Evolutionary conservation across 1,140 invertebrate species (phyloP).

Genomic region (Plectrocnemia conspersa): DNA sequence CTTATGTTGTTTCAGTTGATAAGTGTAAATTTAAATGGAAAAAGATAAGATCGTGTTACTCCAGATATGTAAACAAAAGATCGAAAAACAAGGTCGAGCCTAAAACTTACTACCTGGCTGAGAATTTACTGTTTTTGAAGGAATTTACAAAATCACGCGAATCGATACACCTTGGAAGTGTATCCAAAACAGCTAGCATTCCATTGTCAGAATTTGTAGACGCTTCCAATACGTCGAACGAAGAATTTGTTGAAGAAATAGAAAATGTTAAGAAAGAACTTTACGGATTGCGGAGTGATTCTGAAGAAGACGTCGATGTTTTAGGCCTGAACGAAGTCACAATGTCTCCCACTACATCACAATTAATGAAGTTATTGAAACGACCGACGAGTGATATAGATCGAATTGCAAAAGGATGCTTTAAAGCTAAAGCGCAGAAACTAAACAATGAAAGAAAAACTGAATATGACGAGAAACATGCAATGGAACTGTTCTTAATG

Average conservation of each 20-base stretch:
- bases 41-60: neutral
- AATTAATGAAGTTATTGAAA: neutral
- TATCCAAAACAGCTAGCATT: neutral
- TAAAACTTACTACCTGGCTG: neutral
- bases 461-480: neutral
- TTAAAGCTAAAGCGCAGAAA: neutral
- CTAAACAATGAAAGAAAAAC: neutral
- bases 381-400: neutral
- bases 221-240: neutral
- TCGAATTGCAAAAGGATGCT: neutral
- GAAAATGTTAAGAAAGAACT: neutral
- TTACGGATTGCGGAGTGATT: neutral
- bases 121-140: neutral
- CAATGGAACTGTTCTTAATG: neutral
- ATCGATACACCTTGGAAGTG: neutral
- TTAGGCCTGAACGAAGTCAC: neutral
- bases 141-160: neutral
- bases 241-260: neutral
- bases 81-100: neutral
- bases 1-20: neutral
- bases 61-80: neutral
- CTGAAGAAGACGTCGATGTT: neutral
- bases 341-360: neutral
- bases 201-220: neutral
- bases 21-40: neutral